Conservation (phyloP, 1,140 invertebrate genomes). For the Drosophila kanapiae region DNA sequence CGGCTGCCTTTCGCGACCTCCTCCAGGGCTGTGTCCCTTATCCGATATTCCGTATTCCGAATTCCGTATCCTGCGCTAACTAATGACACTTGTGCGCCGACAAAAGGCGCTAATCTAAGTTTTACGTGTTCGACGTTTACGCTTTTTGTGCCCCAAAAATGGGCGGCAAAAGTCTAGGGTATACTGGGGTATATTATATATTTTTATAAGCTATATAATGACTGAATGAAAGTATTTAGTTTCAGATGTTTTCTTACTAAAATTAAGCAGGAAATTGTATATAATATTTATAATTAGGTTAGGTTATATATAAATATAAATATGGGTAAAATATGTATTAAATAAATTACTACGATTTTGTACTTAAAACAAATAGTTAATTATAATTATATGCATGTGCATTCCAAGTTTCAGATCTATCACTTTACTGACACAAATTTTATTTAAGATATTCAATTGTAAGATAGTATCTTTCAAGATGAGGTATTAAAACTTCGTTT, state of each 20-base stretch:
- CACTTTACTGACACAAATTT: neutral
- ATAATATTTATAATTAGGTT: too few relatives aligned
- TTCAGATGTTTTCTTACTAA: neutral
- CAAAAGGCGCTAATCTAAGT: slow-evolving; percentile 82
- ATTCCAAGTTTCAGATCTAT: neutral
- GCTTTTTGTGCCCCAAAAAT: slow-evolving; percentile 46
- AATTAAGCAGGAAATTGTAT: neutral
- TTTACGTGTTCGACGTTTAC: slow-evolving; percentile 78
- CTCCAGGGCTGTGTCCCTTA: slow-evolving; percentile 7
- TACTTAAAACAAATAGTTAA: too few relatives aligned
- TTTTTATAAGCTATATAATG: neutral
- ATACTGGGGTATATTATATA: neutral
- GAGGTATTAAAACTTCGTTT: neutral
- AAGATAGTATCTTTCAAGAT: too few relatives aligned
- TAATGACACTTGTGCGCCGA: slow-evolving; percentile 69
- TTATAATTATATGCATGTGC: too few relatives aligned
- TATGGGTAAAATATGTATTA: neutral
- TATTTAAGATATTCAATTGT: neutral
- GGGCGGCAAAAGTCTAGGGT: slow-evolving; percentile 1
- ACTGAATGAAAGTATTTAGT: neutral
- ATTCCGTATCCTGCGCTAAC: slow-evolving; percentile 61
- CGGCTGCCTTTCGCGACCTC: slow-evolving; percentile 26
- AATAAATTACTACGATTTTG: neutral
- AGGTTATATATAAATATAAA: neutral
- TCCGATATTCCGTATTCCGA: slow-evolving; percentile 25